Percentiles rank a stretch among this genome's conserved stretches.
Evolutionary conservation across 2,797 vertebrate species (phyloP).

Genomic region (Decapterus maruadsi): DNA sequence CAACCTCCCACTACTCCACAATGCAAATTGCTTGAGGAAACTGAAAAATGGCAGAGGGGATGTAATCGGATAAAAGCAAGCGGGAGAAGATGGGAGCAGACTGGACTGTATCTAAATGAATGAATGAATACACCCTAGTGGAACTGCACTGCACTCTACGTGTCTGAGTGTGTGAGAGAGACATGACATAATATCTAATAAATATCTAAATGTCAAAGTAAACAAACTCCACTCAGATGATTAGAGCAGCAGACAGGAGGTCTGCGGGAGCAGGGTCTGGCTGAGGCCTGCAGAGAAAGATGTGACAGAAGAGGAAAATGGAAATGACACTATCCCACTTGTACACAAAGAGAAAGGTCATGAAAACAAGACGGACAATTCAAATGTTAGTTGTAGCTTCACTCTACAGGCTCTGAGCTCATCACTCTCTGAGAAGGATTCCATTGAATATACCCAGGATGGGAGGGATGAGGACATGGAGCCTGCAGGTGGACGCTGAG

Average conservation of each 20-base stretch:
- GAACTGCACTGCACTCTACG: not conserved
- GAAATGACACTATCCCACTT: not conserved
- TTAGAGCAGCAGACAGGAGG: not conserved
- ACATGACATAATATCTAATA: too few relatives aligned
- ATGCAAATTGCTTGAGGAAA: slow-evolving; percentile 87
- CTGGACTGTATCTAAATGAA: slow-evolving; percentile 39
- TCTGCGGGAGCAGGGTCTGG: not conserved
- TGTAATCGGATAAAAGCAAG: slow-evolving; percentile 74
- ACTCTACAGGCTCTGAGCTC: too few relatives aligned
- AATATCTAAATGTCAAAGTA: too few relatives aligned
- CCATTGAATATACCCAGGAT: too few relatives aligned
- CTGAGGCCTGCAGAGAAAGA: not conserved
- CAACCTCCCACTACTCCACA: slow-evolving; percentile 70
- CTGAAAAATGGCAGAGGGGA: slow-evolving; percentile 82
- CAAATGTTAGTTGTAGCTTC: too few relatives aligned
- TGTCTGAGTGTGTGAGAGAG: not conserved
- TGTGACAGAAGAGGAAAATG: not conserved
- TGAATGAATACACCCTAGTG: not conserved
- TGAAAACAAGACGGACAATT: not conserved
- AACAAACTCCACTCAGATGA: not conserved
- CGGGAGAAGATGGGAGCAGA: slow-evolving; percentile 24
- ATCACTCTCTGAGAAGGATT: too few relatives aligned
- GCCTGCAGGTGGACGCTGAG: too few relatives aligned
- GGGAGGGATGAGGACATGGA: too few relatives aligned
- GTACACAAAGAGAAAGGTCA: not conserved